Conservation (phyloP, 2,113 vertebrate genomes). For the Nerophis lumbriciformis region DNA sequence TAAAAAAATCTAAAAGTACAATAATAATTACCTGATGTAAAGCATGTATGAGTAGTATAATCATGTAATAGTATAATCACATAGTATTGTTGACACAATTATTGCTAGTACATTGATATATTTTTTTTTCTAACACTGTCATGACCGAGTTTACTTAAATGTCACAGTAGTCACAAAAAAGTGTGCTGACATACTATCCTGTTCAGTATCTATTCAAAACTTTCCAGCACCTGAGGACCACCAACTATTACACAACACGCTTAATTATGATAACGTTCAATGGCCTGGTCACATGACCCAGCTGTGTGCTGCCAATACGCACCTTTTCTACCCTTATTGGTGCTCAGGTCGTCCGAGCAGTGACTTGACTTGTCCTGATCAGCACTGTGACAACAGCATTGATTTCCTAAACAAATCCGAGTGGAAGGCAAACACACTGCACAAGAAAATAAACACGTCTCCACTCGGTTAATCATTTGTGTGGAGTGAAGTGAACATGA, state of each 20-base stretch:
- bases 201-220: conserved; percentile 7
- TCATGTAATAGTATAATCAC: no score
- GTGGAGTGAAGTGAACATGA: conserved; percentile 17
- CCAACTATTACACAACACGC: neutral
- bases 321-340: conserved; percentile 13
- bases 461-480: conserved; percentile 10
- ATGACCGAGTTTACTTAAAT: neutral
- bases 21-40: no score
- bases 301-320: neutral
- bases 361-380: neutral
- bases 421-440: conserved; percentile 1
- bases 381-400: neutral
- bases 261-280: conserved; percentile 7
- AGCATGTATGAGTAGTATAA: no score
- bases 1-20: no score
- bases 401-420: conserved; percentile 12
- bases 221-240: conserved; percentile 4
- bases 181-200: conserved; percentile 1
- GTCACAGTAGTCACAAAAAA: neutral
- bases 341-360: neutral
- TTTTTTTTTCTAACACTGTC: neutral
- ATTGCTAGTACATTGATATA: neutral
- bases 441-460: conserved; percentile 11
- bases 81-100: no score
- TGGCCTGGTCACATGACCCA: conserved; percentile 7